These are phyloP conservation scores for Epinephelus malabaricus DNA, from an alignment of 2,797 vertebrate species.

Conservation along the genomic window DNA sequence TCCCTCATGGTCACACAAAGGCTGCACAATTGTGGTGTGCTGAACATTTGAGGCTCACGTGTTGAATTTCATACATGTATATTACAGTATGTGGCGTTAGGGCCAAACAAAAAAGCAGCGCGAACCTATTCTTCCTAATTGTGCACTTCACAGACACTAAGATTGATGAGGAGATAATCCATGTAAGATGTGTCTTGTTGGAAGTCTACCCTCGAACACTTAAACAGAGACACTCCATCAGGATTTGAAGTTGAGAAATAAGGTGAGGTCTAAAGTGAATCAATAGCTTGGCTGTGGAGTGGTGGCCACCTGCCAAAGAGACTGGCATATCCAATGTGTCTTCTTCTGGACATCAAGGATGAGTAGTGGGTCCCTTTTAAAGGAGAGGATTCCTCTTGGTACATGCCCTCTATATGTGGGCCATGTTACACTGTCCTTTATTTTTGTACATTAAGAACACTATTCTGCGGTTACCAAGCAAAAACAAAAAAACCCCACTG, in stretches of 20 bases:
- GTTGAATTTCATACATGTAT: conserved; percentile 36
- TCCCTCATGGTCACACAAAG: conserved; percentile 62
- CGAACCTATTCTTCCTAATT: conserved; percentile 65
- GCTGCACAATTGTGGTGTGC: conserved; percentile 38
- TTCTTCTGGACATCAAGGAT: conserved; percentile 80
- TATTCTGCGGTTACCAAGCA: conserved; percentile 5
- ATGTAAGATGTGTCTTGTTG: conserved; percentile 77
- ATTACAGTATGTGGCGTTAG: conserved; percentile 8
- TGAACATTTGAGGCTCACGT: conserved; percentile 35
- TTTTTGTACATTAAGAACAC: neutral
- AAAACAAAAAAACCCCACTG: neutral
- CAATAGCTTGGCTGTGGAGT: conserved; percentile 83
- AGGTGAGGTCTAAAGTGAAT: conserved; percentile 84
- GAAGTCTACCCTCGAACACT: conserved; percentile 75
- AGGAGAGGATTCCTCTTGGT: conserved; percentile 43
- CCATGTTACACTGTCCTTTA: conserved; percentile 3
- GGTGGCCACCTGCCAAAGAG: conserved; percentile 84
- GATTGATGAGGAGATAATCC: conserved; percentile 82
- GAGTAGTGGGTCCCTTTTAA: conserved; percentile 74
- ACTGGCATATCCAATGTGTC: conserved; percentile 85
- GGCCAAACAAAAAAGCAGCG: conserved; percentile 36
- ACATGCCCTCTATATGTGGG: conserved; percentile 39
- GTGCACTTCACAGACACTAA: conserved; percentile 53
- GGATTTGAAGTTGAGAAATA: conserved; percentile 88
- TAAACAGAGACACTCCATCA: conserved; percentile 85